A percentile compares a stretch with the other conserved stretches of the same genome.
Conservation (phyloP, 2,888 invertebrate species). For the Entomobrya proxima region DNA sequence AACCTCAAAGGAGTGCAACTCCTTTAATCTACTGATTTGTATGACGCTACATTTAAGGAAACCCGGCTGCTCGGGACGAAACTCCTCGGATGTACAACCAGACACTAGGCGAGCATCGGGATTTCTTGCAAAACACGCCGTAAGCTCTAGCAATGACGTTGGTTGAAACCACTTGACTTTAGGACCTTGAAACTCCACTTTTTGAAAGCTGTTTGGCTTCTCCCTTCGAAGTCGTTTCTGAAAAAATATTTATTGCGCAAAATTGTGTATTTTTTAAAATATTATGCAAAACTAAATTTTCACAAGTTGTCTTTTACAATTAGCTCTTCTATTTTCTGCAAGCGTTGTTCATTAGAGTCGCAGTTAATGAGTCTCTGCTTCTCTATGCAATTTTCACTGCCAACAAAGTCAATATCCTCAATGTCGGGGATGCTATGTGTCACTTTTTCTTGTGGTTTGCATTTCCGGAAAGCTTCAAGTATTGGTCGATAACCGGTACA, state of each 20-base stretch:
- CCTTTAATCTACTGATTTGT: constrained; percentile 60
- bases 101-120: constrained; percentile 58
- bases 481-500: constrained; percentile 97
- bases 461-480: constrained; percentile 91
- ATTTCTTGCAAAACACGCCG: constrained; percentile 48
- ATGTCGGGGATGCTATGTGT: constrained; percentile 21
- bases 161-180: constrained; percentile 61
- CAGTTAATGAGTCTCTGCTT: constrained; percentile 39
- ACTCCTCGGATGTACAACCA: constrained; percentile 61
- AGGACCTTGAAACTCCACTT: constrained; percentile 58
- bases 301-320: constrained; percentile 67
- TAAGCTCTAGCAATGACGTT: constrained; percentile 55
- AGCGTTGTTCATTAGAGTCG: constrained; percentile 19
- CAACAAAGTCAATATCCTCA: constrained; percentile 49
- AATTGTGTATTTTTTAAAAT: background rate
- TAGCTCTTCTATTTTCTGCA: constrained; percentile 65
- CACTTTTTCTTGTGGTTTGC: background rate
- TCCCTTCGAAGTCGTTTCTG: constrained; percentile 52
- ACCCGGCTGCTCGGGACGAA: constrained; percentile 49
- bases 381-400: constrained; percentile 46
- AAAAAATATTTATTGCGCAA: background rate
- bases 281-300: background rate
- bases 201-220: constrained; percentile 60
- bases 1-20: constrained; percentile 59
- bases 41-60: constrained; percentile 49